phyloP scores from a whole-genome alignment of 2,797 vertebrate genomes.

The Lacerta bilineata region DNA sequence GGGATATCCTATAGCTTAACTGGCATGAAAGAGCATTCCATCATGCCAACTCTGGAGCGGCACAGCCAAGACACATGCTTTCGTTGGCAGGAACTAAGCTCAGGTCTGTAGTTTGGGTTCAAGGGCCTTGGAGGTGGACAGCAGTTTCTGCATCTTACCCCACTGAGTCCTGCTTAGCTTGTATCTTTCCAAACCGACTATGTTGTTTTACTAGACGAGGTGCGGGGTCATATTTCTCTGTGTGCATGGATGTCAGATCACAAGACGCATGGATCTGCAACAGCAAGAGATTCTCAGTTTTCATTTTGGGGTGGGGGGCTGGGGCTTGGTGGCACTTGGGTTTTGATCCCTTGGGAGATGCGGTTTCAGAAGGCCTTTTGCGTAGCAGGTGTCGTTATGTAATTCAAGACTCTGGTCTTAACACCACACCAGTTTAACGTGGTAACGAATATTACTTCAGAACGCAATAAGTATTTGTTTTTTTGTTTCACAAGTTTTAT shows the following conservation, averaged over 20 bases:
- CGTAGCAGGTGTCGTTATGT: background rate
- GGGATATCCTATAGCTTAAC: background rate
- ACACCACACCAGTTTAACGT: too few relatives aligned
- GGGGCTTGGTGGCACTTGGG: background rate
- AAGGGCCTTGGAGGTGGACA: background rate
- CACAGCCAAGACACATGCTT: background rate
- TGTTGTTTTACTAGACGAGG: background rate
- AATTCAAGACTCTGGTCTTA: too few relatives aligned
- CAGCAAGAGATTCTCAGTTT: background rate
- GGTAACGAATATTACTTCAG: too few relatives aligned
- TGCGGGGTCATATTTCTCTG: background rate
- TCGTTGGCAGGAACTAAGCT: background rate
- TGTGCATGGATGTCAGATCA: background rate
- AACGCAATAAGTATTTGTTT: too few relatives aligned
- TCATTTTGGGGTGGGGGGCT: accelerated
- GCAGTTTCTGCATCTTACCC: background rate
- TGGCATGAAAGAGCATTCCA: too few relatives aligned
- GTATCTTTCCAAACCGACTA: background rate
- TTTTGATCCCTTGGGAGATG: background rate
- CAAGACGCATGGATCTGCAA: background rate
- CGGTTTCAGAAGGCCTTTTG: background rate
- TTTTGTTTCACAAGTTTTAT: too few relatives aligned
- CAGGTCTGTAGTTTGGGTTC: background rate
- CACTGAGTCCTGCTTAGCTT: background rate
- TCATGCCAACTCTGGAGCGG: background rate